These are phyloP conservation scores for Leptinotarsa rubiginosa DNA, from an alignment of 2,888 invertebrate genomes.

Conservation along the genomic window DNA sequence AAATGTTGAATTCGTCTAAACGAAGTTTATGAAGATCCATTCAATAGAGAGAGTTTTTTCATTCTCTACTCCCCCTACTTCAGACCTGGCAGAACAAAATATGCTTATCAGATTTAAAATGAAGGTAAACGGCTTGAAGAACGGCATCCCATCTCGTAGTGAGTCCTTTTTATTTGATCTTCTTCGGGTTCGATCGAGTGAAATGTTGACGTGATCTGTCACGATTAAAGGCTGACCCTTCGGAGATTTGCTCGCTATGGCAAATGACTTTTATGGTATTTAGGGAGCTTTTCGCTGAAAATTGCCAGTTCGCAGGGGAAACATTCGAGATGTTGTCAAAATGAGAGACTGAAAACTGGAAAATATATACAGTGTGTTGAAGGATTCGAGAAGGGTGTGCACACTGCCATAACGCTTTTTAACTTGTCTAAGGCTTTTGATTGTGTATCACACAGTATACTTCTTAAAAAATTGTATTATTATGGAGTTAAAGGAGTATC, in stretches of 20 bases:
- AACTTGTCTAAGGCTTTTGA: no score
- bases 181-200: not conserved
- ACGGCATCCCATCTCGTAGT: not conserved
- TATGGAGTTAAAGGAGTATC: no score
- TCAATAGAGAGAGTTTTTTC: no score
- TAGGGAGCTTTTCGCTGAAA: not conserved
- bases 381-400: no score
- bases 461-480: no score
- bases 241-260: slow-evolving; percentile 2
- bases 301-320: not conserved
- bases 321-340: not conserved
- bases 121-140: not conserved
- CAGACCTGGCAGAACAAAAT: not conserved
- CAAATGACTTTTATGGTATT: slow-evolving; percentile 14
- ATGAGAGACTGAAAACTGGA: no score
- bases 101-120: not conserved
- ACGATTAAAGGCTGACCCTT: not conserved
- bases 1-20: no score
- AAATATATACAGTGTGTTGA: no score
- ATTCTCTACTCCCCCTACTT: not conserved
- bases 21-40: no score
- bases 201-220: slow-evolving; percentile 16
- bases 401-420: no score
- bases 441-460: no score
- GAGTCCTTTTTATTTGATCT: slow-evolving; percentile 4